Base-by-base conservation (phyloP, 2,888 invertebrate species). In the Platycheirus albimanus region DNA sequence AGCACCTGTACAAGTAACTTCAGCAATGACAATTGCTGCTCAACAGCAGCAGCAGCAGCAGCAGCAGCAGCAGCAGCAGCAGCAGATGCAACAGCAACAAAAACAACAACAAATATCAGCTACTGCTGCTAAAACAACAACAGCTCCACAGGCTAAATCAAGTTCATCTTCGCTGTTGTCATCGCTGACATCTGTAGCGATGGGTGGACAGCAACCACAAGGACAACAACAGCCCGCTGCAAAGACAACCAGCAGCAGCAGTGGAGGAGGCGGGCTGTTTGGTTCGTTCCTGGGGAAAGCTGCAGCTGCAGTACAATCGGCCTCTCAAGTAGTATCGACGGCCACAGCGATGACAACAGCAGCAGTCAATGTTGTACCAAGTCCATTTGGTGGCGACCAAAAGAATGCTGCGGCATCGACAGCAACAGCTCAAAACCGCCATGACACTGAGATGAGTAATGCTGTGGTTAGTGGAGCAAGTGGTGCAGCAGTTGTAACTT, bases 281-380 rank as follows among this genome's bases (percentile, higher is more conserved):
- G 89, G 89, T n/a, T 89, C 89, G 3, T 88, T 90, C 66, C 86
- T 90, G 52, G 90, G 88, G 0, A 90, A 89, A 80, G 90, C 90
- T 11, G 90, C 90, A 47, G 90, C 90, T 24, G 90, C 89, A 6
- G 88, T 90, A 41, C 90, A 90, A 83, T 88, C 90, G 3, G 90
- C 90, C 2, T 87, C 89, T 0, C 88, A 88, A 79, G 89, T 86
- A 2, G 88, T 90, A 1, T 87, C 88, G 2, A 87, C 88, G 20
- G 89, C 89, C 11, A 88, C 87, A n/a, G 76, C 71, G 66, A 74
- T 67, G 81, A 76, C 77, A 85, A 76, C 76, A 84, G 87, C 78
- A 20, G 83, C 78, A 1, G 77, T 78, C 11, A 83, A 83, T 38
- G 77, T 83, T 1, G 77, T 78, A 8, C 83, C 83, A 1, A 72